Base-by-base conservation (phyloP, 2,888 invertebrate species). In the Hyalella azteca region DNA sequence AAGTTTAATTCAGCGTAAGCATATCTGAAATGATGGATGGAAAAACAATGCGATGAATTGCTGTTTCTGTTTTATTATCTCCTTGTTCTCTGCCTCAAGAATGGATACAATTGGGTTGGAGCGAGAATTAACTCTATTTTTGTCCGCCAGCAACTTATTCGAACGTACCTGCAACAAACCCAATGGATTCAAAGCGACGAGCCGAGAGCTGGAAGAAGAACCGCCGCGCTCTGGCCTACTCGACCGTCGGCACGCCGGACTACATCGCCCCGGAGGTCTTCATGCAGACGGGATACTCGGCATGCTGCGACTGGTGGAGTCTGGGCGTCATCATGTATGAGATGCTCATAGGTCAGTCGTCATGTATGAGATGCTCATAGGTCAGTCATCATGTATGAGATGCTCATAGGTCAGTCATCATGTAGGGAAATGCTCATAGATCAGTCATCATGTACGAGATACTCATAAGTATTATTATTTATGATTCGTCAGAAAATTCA, bases 381-480 rank as follows among this genome's bases (percentile, higher is more conserved):
- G n/a, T n/a, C n/a, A n/a, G 99, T 99, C 81, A 99, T 99, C 86
- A 99, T 99, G 99, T 99, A 98, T 89, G 99, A 99, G 90, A 99
- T 99, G 99, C 91, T 99, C 86, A 99, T 99, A 89, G 98, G 92
- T 92, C 87, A 87, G 89, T 29, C 40, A 40, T 77, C 9, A 73
- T 32, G 15, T 66, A 3, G 15, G 19, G n/a, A 66, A n/a, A 66
- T 32, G 32, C 22, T 1, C 19, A 32, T 29, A 19, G 26, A n/a
- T n/a, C n/a, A n/a, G 99, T 99, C 81, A 99, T 99, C 86, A 99
- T 99, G 99, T 99, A 98, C 89, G 99, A 99, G 90, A 99, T 99
- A 99, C 91, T 99, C 86, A 99, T 99, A 89, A 98, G 92, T 92
- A n/a, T n/a, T n/a, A n/a, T n/a, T n/a, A n/a, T n/a, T n/a, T n/a